phyloP scores from a whole-genome alignment of 2,888 invertebrate species.

The Yponomeuta evonymella region DNA sequence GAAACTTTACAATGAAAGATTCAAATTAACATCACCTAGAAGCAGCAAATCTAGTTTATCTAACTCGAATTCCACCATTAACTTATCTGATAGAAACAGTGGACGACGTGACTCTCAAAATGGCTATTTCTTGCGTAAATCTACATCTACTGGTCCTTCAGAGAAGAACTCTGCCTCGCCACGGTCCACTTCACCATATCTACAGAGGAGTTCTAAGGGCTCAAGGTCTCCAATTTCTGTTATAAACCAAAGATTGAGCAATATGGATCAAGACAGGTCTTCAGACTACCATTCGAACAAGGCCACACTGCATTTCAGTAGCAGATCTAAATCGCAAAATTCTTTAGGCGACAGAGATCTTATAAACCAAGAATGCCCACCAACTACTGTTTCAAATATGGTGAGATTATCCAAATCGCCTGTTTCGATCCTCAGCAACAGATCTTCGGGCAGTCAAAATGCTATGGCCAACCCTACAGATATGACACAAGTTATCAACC shows the following conservation, averaged over 20 bases:
- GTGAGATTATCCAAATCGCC: slow-evolving; percentile 42
- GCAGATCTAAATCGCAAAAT: slow-evolving; percentile 19
- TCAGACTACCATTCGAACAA: slow-evolving; percentile 22
- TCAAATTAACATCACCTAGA: slow-evolving; percentile 44
- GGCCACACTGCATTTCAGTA: slow-evolving; percentile 20
- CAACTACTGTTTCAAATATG: slow-evolving; percentile 13
- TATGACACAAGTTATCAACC: slow-evolving; percentile 45
- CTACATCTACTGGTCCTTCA: slow-evolving; percentile 31
- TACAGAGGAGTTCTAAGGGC: not conserved
- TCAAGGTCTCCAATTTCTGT: slow-evolving; percentile 10
- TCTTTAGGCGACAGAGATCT: slow-evolving; percentile 25
- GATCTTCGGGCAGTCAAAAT: slow-evolving; percentile 37
- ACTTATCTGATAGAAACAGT: slow-evolving; percentile 25
- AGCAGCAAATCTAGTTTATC: slow-evolving; percentile 37
- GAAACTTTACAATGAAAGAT: slow-evolving; percentile 39
- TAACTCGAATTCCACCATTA: slow-evolving; percentile 26
- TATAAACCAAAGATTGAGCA: not conserved
- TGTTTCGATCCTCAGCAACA: slow-evolving; percentile 40
- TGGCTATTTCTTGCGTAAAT: slow-evolving; percentile 49
- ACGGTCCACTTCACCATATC: slow-evolving; percentile 28
- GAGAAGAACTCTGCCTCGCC: slow-evolving; percentile 39
- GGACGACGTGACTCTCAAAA: slow-evolving; percentile 30
- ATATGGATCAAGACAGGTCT: not conserved
- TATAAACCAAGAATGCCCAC: not conserved
- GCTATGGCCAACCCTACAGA: slow-evolving; percentile 26